phyloP scores from a whole-genome alignment of 2,888 invertebrate genomes.

The Pyrochroa serraticornis region DNA sequence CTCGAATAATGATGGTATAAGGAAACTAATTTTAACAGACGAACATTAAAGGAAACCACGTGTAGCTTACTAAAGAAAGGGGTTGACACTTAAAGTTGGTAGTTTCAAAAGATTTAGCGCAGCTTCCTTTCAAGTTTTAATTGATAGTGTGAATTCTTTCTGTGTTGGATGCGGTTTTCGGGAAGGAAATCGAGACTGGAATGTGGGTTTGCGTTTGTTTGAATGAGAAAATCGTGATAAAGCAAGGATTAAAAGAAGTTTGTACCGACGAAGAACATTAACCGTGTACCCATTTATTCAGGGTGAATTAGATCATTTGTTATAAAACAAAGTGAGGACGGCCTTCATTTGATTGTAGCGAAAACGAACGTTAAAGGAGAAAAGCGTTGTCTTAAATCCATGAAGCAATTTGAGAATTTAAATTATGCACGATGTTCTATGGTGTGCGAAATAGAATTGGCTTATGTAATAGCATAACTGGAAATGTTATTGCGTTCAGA shows the following conservation, averaged over 20 bases:
- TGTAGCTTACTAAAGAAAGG: constrained; percentile 1
- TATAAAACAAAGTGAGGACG: constrained; percentile 24
- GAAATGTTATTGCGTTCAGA: constrained; percentile 33
- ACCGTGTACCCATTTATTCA: constrained; percentile 4
- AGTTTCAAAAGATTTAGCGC: neutral
- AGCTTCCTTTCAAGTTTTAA: too few species aligned
- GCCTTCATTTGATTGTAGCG: constrained; percentile 32
- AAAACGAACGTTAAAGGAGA: constrained; percentile 34
- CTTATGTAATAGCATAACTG: constrained; percentile 33
- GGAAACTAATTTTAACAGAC: constrained; percentile 3
- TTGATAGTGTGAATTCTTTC: too few species aligned
- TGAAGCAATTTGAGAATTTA: constrained; percentile 41
- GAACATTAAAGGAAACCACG: constrained; percentile 10
- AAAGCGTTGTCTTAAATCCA: constrained; percentile 36
- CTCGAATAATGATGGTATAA: constrained; percentile 3
- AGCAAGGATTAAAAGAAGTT: neutral
- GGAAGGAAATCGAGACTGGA: too few species aligned
- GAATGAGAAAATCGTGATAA: too few species aligned
- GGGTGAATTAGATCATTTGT: constrained; percentile 16
- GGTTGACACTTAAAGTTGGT: neutral
- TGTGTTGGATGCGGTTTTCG: too few species aligned
- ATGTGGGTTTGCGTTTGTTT: too few species aligned
- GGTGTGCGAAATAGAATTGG: constrained; percentile 44
- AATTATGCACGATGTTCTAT: constrained; percentile 41
- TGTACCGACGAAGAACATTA: neutral